Percentiles rank a stretch among this genome's conserved stretches.
phyloP scores from a whole-genome alignment of 2,888 invertebrate species.

The Chrysodeixis includens region DNA sequence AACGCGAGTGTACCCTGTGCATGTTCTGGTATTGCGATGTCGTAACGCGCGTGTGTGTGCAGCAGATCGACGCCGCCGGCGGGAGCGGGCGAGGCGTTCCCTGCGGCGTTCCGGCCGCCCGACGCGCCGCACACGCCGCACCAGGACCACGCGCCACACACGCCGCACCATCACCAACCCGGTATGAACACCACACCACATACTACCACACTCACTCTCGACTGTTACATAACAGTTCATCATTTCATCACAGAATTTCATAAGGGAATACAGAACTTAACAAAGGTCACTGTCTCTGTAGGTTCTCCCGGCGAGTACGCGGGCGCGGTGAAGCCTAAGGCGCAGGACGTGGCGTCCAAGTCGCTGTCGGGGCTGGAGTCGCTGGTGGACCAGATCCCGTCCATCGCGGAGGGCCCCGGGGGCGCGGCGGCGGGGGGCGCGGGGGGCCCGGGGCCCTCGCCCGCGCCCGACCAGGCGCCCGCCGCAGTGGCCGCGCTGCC shows the following conservation, averaged over 20 bases:
- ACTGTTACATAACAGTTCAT: too few species aligned
- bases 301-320: constrained; percentile 82
- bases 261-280: neutral
- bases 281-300: constrained; percentile 37
- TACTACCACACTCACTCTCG: too few species aligned
- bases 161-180: constrained; percentile 65
- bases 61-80: constrained; percentile 75
- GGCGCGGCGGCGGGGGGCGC: constrained; percentile 50
- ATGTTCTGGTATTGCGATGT: neutral
- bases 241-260: too few species aligned
- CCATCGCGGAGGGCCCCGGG: constrained; percentile 93
- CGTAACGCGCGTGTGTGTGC: neutral
- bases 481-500: constrained; percentile 68
- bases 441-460: constrained; percentile 44
- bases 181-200: constrained; percentile 52
- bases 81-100: constrained; percentile 70
- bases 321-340: constrained; percentile 81
- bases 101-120: constrained; percentile 66
- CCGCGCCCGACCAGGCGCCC: constrained; percentile 47
- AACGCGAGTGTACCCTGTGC: too few species aligned
- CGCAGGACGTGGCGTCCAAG: constrained; percentile 95
- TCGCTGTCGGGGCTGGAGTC: constrained; percentile 96
- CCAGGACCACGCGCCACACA: constrained; percentile 60
- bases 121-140: constrained; percentile 63
- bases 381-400: constrained; percentile 97